phyloP scores from a whole-genome alignment of 2,797 vertebrate genomes.

The Sphenopsis melanotis region DNA sequence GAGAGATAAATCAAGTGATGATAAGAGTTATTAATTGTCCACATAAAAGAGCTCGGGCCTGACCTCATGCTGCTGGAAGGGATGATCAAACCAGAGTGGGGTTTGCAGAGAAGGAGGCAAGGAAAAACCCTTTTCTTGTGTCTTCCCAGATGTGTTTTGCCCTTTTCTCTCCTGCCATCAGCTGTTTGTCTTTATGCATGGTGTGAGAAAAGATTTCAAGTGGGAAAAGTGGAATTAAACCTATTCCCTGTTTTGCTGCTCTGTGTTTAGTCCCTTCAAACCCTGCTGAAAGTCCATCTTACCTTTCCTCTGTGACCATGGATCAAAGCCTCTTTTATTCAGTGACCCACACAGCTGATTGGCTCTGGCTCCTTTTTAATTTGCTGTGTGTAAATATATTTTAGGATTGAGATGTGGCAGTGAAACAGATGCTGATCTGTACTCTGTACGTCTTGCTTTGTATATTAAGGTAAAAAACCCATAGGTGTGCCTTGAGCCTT shows the following conservation, averaged over 20 bases:
- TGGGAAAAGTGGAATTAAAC: neutral
- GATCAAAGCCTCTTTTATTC: neutral
- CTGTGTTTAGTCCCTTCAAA: neutral
- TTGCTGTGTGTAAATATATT: neutral
- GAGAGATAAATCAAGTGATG: slow-evolving; percentile 10
- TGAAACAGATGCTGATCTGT: neutral
- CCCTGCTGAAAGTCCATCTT: neutral
- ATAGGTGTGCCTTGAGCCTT: neutral
- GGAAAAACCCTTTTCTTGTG: neutral
- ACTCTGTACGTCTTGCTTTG: neutral
- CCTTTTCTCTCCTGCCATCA: neutral
- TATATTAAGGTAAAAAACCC: neutral
- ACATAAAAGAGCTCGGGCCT: slow-evolving; percentile 20
- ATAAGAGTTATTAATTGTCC: slow-evolving; percentile 7
- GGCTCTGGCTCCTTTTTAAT: neutral
- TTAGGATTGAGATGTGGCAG: neutral
- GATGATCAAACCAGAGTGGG: neutral
- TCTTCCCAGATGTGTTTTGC: neutral
- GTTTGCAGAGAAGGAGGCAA: neutral
- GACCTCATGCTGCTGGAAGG: slow-evolving; percentile 7
- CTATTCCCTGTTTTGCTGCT: neutral
- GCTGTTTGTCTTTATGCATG: neutral
- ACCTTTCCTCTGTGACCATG: fast-evolving
- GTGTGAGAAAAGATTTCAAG: neutral
- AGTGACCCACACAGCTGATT: neutral